phyloP scores from a whole-genome alignment of 2,888 invertebrate genomes.

The Silvanus unidentatus region DNA sequence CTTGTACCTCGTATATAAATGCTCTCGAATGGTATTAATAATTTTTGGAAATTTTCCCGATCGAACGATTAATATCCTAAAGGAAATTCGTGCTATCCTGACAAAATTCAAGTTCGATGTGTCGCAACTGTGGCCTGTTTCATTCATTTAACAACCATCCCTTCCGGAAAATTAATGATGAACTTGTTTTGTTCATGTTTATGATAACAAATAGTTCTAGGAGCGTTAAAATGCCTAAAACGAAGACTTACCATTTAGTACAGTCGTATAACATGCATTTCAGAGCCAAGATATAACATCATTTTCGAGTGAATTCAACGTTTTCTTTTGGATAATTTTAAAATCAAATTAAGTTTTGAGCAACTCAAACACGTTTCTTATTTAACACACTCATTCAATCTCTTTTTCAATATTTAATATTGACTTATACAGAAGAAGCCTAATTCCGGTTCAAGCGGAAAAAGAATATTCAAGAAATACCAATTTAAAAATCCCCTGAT shows the following conservation, averaged over 20 bases:
- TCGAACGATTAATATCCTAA: too few relatives aligned
- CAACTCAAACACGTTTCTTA: slow-evolving; percentile 22
- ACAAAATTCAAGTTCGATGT: too few relatives aligned
- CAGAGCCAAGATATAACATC: slow-evolving; percentile 13
- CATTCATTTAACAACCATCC: too few relatives aligned
- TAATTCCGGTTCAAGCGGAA: too few relatives aligned
- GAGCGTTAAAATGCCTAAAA: not conserved
- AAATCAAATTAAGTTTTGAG: slow-evolving; percentile 20
- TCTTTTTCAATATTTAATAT: slow-evolving; percentile 19
- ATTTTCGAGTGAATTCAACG: slow-evolving; percentile 11
- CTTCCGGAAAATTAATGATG: slow-evolving; percentile 3
- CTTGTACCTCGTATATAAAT: too few relatives aligned
- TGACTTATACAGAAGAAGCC: slow-evolving; percentile 11
- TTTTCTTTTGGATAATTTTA: not conserved
- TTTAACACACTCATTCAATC: slow-evolving; percentile 8
- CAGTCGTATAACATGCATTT: too few relatives aligned
- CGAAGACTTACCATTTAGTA: slow-evolving; percentile 1
- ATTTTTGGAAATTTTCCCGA: too few relatives aligned
- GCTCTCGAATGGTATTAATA: too few relatives aligned
- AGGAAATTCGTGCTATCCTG: too few relatives aligned
- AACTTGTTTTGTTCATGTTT: slow-evolving; percentile 3
- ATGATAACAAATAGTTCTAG: slow-evolving; percentile 5
- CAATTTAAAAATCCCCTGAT: too few relatives aligned
- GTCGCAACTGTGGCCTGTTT: too few relatives aligned
- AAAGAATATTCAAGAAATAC: too few relatives aligned